Percentiles rank a stretch among this genome's conserved stretches.
phyloP scores from a whole-genome alignment of 2,797 vertebrate genomes.

The Falco naumanni region DNA sequence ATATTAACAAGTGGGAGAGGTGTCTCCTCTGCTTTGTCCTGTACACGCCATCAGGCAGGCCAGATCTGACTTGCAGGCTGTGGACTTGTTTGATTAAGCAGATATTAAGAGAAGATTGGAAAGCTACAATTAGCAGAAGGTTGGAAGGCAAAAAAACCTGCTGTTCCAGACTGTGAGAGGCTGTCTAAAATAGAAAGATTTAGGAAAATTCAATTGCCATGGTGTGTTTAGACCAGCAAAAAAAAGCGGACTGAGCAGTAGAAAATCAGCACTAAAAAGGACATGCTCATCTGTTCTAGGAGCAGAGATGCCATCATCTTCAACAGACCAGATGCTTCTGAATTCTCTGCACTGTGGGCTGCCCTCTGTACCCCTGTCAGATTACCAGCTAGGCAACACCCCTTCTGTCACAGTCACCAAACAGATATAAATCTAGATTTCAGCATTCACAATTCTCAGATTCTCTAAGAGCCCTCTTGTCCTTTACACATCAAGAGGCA shows the following conservation, averaged over 20 bases:
- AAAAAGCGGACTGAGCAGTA: not conserved
- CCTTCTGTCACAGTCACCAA: not conserved
- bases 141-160: slow-evolving; percentile 14
- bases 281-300: not conserved
- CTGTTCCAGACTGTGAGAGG: not conserved
- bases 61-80: not conserved
- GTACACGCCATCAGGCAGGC: not conserved
- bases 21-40: not conserved
- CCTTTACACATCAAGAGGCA: slow-evolving; percentile 30
- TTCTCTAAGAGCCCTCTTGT: slow-evolving; percentile 37
- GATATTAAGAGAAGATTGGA: not conserved
- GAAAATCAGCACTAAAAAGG: not conserved
- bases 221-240: not conserved
- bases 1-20: not conserved
- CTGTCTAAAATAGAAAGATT: not conserved
- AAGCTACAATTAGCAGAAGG: slow-evolving; percentile 25
- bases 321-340: not conserved
- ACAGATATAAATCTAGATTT: slow-evolving; percentile 25
- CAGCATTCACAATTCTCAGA: slow-evolving; percentile 18
- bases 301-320: not conserved
- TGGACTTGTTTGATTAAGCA: not conserved
- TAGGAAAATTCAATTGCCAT: not conserved
- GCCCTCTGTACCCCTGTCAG: not conserved
- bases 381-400: not conserved
- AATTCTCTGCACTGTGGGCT: not conserved